Evolutionary conservation across 2,797 vertebrate genomes (phyloP).

Genomic region (Pteronotus mesoamericanus): DNA sequence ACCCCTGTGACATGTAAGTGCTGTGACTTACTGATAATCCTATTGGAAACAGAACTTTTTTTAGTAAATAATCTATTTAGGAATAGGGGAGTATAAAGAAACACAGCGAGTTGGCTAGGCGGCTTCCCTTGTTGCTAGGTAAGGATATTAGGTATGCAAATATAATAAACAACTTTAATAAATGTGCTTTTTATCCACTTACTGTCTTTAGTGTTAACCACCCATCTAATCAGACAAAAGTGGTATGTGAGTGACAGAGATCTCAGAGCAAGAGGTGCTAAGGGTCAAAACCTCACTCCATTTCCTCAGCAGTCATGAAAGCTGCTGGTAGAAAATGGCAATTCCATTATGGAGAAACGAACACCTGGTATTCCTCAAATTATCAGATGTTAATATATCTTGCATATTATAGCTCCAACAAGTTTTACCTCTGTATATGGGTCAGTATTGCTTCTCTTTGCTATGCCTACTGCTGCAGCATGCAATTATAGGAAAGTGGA

Average conservation of each 20-base stretch:
- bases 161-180: background rate
- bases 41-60: background rate
- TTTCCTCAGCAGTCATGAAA: background rate
- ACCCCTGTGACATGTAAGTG: background rate
- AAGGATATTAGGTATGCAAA: background rate
- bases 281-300: background rate
- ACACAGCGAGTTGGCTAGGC: background rate
- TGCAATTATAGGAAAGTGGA: background rate
- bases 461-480: background rate
- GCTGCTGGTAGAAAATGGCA: background rate
- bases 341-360: background rate
- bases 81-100: conserved; percentile 7
- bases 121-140: background rate
- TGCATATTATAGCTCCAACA: background rate
- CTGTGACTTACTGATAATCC: background rate
- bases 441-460: background rate
- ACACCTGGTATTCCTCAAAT: background rate
- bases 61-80: background rate
- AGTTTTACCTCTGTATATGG: background rate
- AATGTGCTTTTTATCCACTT: conserved; percentile 14
- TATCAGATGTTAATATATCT: background rate
- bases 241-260: background rate
- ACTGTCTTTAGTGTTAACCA: background rate
- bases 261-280: background rate
- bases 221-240: background rate